Evolutionary conservation across 1,140 invertebrate species (phyloP).

Genomic region (Heliconius hewitsoni): DNA sequence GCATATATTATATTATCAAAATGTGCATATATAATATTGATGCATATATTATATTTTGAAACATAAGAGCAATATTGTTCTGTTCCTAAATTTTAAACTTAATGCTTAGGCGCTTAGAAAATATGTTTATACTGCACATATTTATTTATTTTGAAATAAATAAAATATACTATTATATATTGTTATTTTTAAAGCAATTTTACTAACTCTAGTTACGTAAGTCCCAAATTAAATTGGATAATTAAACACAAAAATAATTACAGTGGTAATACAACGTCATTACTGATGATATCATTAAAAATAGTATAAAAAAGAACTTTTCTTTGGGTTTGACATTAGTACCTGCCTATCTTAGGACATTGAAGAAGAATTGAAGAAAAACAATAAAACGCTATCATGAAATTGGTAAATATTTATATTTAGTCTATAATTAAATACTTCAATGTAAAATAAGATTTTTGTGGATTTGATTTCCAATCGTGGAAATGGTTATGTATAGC

Average conservation of each 20-base stretch:
- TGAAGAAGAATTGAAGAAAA: background rate
- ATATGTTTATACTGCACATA: no score
- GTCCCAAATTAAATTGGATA: background rate
- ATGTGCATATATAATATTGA: no score
- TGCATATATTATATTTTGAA: no score
- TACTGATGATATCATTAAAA: conserved; percentile 6
- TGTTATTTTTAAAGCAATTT: no score
- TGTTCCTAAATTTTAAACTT: no score
- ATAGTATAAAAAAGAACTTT: background rate
- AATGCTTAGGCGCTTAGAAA: no score
- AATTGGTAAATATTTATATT: conserved; percentile 6
- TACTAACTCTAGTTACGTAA: background rate
- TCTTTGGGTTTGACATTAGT: background rate
- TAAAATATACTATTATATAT: no score
- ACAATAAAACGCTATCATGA: background rate
- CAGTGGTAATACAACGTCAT: background rate
- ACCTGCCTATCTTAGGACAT: background rate
- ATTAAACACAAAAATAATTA: background rate
- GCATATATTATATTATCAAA: no score
- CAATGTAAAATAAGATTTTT: background rate
- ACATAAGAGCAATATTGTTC: no score
- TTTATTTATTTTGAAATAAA: no score
- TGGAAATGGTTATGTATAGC: background rate
- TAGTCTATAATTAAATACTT: background rate
- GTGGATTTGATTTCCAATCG: background rate